Percentiles rank a stretch among this genome's conserved stretches.
These are phyloP conservation scores for Lysandra bellargus DNA, from an alignment of 2,888 invertebrate species.

Conservation along the genomic window DNA sequence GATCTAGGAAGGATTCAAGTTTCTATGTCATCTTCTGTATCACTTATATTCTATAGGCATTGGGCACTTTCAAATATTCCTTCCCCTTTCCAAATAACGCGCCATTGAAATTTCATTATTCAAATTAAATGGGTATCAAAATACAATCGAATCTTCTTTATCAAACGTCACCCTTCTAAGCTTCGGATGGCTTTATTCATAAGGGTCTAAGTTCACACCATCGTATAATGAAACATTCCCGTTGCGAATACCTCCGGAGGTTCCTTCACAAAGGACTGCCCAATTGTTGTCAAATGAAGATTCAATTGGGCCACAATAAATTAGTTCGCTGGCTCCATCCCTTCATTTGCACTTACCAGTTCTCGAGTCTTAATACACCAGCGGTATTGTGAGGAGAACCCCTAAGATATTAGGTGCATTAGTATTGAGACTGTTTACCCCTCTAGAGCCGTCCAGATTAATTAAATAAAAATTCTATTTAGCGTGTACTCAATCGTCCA, in stretches of 20 bases:
- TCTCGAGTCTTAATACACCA: constrained; percentile 41
- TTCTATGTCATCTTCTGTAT: neutral
- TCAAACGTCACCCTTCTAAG: constrained; percentile 39
- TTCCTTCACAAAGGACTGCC: constrained; percentile 61
- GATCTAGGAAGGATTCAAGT: neutral
- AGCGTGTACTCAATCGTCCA: neutral
- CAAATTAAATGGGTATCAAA: constrained; percentile 40
- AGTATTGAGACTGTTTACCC: neutral
- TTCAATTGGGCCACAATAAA: constrained; percentile 72
- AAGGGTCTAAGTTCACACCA: constrained; percentile 42
- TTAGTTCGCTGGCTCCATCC: constrained; percentile 51
- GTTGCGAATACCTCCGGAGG: constrained; percentile 47
- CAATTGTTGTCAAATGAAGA: constrained; percentile 77
- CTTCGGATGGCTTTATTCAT: constrained; percentile 44
- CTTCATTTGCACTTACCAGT: constrained; percentile 61
- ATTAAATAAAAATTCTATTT: neutral
- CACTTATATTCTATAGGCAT: neutral
- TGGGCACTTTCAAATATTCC: neutral
- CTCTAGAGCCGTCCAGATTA: neutral
- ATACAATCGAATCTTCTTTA: constrained; percentile 38
- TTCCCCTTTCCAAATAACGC: neutral
- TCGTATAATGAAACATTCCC: constrained; percentile 56
- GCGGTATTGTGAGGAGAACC: constrained; percentile 48
- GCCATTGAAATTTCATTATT: constrained; percentile 18
- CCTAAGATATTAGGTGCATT: neutral